phyloP scores from a whole-genome alignment of 2,797 vertebrate species.

The Adrianichthys oophorus region DNA sequence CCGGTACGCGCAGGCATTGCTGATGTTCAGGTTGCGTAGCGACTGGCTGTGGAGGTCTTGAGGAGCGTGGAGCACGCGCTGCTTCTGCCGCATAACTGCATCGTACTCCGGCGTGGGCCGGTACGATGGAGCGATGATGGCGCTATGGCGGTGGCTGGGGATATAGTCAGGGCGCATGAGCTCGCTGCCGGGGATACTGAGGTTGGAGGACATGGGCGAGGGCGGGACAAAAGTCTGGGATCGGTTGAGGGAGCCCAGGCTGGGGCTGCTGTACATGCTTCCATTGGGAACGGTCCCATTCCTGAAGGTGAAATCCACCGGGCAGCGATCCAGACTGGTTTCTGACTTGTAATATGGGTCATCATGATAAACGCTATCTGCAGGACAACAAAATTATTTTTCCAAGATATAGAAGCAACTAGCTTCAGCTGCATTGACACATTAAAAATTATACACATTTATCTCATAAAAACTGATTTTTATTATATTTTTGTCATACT shows the following conservation, averaged over 20 bases:
- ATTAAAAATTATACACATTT: not conserved
- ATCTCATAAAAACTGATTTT: too few relatives aligned
- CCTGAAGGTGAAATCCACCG: slow-evolving; percentile 82
- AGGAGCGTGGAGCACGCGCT: slow-evolving; percentile 76
- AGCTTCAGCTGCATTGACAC: not conserved
- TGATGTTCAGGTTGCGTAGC: slow-evolving; percentile 92
- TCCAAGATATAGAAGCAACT: not conserved
- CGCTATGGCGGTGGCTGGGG: slow-evolving; percentile 92
- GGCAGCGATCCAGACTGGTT: slow-evolving; percentile 89
- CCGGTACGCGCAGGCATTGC: slow-evolving; percentile 89
- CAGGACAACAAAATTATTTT: slow-evolving; percentile 6
- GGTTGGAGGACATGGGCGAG: slow-evolving; percentile 92
- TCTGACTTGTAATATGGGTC: slow-evolving; percentile 93
- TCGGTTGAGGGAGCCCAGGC: slow-evolving; percentile 91
- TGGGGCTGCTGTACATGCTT: slow-evolving; percentile 93
- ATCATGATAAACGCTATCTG: slow-evolving; percentile 95
- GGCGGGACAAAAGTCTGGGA: slow-evolving; percentile 91
- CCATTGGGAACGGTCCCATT: slow-evolving; percentile 91
- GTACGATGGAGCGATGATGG: slow-evolving; percentile 95
- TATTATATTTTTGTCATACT: not conserved
- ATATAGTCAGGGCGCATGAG: slow-evolving; percentile 94
- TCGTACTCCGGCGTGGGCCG: slow-evolving; percentile 95
- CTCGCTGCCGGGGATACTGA: slow-evolving; percentile 92
- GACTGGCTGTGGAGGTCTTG: slow-evolving; percentile 92
- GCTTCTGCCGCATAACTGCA: slow-evolving; percentile 92